Evolutionary conservation across 92 coral and sea anemone species (phyloP).

Genomic region (Nematostella vectensis): DNA sequence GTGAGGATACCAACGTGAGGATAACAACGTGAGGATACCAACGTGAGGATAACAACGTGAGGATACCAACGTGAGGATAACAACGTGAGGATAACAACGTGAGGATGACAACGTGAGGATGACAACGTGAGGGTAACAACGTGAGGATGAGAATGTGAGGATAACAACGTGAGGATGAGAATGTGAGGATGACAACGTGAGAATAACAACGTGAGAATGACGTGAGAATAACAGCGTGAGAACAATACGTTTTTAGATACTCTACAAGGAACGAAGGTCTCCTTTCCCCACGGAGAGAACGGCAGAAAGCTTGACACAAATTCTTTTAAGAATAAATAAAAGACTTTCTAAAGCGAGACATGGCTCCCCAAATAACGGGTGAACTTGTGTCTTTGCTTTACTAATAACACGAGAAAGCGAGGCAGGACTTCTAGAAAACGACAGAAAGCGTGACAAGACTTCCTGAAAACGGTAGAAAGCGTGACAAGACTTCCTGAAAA

Average conservation of each 20-base stretch:
- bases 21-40: neutral
- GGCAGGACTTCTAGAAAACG: no score
- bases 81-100: neutral
- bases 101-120: neutral
- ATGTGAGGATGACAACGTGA: neutral
- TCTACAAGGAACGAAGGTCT: no score
- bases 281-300: no score
- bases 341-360: no score
- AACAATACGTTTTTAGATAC: neutral
- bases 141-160: neutral
- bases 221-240: neutral
- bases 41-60: neutral
- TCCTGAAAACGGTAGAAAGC: no score
- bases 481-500: no score
- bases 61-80: neutral
- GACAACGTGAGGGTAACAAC: neutral
- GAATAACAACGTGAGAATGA: neutral
- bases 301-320: no score
- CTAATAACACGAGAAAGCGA: no score
- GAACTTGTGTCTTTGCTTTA: no score
- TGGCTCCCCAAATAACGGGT: no score
- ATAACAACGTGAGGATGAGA: neutral
- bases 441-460: no score
- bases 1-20: neutral
- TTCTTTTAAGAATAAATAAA: no score